Evolutionary conservation across 2,797 vertebrate species (phyloP), one percentile per base, ranked within the genome.

Genomic region (Merluccius polli): DNA sequence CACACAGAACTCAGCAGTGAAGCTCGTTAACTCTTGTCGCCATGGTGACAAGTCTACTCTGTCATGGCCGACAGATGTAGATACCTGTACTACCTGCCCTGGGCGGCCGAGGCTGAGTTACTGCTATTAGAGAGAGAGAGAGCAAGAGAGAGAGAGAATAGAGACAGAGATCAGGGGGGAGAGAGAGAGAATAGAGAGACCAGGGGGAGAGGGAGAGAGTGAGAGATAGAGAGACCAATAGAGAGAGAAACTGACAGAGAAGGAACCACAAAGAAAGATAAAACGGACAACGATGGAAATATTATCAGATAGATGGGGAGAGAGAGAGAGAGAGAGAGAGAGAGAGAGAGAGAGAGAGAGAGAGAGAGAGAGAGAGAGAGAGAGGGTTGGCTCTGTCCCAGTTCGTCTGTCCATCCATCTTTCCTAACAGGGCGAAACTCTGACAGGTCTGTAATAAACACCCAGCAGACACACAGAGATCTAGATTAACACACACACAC

Each of bases 31-130:
- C 35, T 70, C 31, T 70, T 18, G 69, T 70, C 69, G 30, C 69
- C 69, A 70, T 31, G 69, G 69, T 4, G 69, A 70, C 69, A 70
- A 32, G 69, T 15, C 69, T 32, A 70, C 31, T 70, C 69, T 18
- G 31, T 70, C 32, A 70, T 16, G 44, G 31, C 69, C 15, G 32
- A 71, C 70, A 27, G 70, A 36, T 67, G 8, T 27, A 52, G 44
- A 52, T 11, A 24, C 63, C 52, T 67, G n/a, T 24, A 67, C 30
- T 32, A 18, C 32, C 31, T 1, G 69, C 69, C 69, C 31, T 31
- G 69, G 69, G 69, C 69, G 69, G 35, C 18, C 69, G 5, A 70
- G 31, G 5, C 68, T 32, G 30, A 15, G 1, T 29, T 18, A 59
- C 52, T 29, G 27, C 67, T 16, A 31, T 69, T 30, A 18, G 70